These are phyloP conservation scores for Oryzias melastigma DNA, from an alignment of 2,113 vertebrate genomes.

Conservation along the genomic window DNA sequence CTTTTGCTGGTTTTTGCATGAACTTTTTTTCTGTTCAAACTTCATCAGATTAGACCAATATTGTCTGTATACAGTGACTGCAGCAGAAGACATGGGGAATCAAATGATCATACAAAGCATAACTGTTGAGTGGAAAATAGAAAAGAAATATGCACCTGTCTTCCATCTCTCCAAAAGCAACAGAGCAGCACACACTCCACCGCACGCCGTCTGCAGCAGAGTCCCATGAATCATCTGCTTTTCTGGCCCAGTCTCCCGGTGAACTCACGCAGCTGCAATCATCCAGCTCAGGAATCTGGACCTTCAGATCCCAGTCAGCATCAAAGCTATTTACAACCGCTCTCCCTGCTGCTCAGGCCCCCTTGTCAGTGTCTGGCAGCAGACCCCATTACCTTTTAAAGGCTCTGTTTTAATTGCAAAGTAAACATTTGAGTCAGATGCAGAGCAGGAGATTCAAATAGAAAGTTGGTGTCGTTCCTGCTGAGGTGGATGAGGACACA, in stretches of 20 bases:
- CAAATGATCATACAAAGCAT: constrained; percentile 25
- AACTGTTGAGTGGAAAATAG: background rate
- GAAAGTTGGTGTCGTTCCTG: constrained; percentile 26
- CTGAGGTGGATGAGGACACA: constrained; percentile 32
- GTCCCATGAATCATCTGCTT: constrained; percentile 61
- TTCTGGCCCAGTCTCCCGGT: constrained; percentile 51
- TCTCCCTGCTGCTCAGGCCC: constrained; percentile 55
- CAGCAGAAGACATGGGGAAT: constrained; percentile 18
- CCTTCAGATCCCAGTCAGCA: constrained; percentile 61
- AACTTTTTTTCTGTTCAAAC: too few relatives aligned
- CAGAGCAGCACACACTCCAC: constrained; percentile 31
- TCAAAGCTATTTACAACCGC: constrained; percentile 77
- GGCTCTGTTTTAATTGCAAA: constrained; percentile 78
- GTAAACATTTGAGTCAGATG: constrained; percentile 75
- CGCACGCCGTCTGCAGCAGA: constrained; percentile 32
- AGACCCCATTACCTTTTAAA: constrained; percentile 79
- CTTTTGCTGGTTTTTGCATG: too few relatives aligned
- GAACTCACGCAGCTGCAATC: constrained; percentile 50
- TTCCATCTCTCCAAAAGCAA: constrained; percentile 30
- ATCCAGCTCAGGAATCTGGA: constrained; percentile 68
- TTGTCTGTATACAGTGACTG: constrained; percentile 8
- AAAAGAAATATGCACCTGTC: constrained; percentile 7
- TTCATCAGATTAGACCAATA: background rate
- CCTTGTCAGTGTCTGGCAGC: constrained; percentile 69
- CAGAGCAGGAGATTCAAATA: constrained; percentile 51